Evolutionary conservation across 2,888 invertebrate genomes (phyloP).

Genomic region (Frankliniella fusca): DNA sequence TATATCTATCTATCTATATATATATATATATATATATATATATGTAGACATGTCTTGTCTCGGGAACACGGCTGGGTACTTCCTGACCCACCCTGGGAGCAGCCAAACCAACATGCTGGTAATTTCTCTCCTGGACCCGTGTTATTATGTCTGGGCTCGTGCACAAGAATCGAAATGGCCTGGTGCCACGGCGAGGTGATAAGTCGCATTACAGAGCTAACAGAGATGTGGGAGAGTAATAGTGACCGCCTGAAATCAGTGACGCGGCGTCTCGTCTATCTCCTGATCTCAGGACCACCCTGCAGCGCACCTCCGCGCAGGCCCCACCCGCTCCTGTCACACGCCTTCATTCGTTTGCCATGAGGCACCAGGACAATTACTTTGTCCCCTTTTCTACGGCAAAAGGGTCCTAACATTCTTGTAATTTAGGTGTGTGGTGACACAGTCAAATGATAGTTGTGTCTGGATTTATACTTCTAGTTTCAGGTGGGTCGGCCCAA

Average conservation of each 20-base stretch:
- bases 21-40: too few relatives aligned
- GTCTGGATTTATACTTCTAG: neutral
- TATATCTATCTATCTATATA: too few relatives aligned
- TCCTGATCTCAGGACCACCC: neutral
- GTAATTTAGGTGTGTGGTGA: slow-evolving; percentile 22
- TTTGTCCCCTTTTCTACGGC: neutral
- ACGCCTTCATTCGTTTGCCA: neutral
- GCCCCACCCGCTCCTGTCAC: neutral
- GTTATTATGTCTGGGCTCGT: too few relatives aligned
- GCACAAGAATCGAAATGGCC: too few relatives aligned
- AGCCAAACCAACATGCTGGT: neutral
- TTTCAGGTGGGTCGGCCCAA: neutral
- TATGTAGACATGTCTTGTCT: too few relatives aligned
- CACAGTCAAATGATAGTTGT: neutral
- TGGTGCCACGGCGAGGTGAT: neutral
- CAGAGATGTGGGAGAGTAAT: slow-evolving; percentile 24
- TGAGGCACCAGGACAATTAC: neutral
- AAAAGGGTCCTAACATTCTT: neutral
- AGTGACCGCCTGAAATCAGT: neutral
- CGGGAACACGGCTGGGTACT: too few relatives aligned
- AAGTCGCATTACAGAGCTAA: slow-evolving; percentile 20
- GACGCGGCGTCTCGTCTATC: slow-evolving; percentile 8
- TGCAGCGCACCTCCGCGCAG: neutral
- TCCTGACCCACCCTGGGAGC: too few relatives aligned
- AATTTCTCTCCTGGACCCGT: neutral